Conservation (phyloP, 2,797 vertebrate species). For the Hemibagrus guttatus region DNA sequence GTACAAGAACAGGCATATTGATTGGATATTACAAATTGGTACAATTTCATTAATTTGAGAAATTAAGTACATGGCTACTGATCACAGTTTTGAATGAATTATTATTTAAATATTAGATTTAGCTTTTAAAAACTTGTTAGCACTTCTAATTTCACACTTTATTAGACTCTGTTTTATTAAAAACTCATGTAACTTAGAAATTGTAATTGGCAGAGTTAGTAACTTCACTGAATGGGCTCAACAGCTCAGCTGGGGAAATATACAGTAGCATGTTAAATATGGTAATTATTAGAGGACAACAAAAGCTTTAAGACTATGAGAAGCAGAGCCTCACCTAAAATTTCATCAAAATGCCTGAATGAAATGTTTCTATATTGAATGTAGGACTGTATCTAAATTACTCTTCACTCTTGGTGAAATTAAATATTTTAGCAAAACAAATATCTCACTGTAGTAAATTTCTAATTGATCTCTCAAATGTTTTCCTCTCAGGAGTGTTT, state of each 20-base stretch:
- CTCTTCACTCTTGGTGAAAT: not conserved
- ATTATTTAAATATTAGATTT: not conserved
- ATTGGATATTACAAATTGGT: not conserved
- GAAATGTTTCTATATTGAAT: not conserved
- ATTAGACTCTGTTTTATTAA: not conserved
- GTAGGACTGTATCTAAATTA: not conserved
- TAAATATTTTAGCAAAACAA: not conserved
- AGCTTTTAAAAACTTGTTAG: not conserved
- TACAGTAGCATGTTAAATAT: not conserved
- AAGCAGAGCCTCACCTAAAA: not conserved
- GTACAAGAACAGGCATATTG: not conserved
- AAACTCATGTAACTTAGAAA: not conserved
- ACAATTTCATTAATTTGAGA: not conserved
- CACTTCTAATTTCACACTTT: not conserved
- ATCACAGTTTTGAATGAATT: not conserved
- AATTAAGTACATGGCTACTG: too few species aligned
- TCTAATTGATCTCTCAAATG: not conserved
- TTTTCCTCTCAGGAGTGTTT: slow-evolving; percentile 86
- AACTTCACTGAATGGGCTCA: not conserved
- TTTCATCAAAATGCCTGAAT: not conserved
- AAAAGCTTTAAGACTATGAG: not conserved
- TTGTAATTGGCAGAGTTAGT: not conserved
- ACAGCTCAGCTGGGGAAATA: not conserved
- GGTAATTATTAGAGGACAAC: not conserved
- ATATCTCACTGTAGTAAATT: not conserved